Percentiles rank a stretch among this genome's conserved stretches.
Conservation (phyloP, 2,113 vertebrate species). For the Pardalotus punctatus region DNA sequence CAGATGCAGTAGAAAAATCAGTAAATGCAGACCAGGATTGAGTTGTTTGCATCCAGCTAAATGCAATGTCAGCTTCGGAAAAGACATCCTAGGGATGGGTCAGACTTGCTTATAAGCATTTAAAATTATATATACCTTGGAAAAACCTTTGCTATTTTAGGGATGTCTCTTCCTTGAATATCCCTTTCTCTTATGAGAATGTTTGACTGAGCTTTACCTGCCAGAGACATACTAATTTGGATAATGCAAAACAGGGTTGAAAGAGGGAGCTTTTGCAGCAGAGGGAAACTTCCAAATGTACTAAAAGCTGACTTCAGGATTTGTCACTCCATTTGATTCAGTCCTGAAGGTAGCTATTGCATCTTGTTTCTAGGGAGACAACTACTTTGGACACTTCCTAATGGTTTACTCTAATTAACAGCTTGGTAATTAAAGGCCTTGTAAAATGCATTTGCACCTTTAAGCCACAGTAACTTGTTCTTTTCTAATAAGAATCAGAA, state of each 20-base stretch:
- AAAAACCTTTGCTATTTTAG: neutral
- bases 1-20: neutral
- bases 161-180: neutral
- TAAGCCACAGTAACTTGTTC: neutral
- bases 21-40: neutral
- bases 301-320: neutral
- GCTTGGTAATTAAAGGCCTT: conserved; percentile 30
- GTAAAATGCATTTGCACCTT: conserved; percentile 22
- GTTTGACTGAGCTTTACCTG: neutral
- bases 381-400: neutral
- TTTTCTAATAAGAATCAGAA: neutral
- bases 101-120: neutral
- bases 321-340: conserved; percentile 6
- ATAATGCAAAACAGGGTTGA: conserved; percentile 26
- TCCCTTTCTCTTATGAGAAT: neutral
- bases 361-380: neutral
- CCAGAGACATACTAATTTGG: neutral
- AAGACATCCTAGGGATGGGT: neutral
- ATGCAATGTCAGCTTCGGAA: neutral
- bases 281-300: neutral
- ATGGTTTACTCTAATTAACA: neutral
- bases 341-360: neutral
- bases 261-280: neutral
- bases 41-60: neutral
- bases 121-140: neutral